Conservation (phyloP, 2,797 vertebrate genomes). For the Anguilla anguilla region DNA sequence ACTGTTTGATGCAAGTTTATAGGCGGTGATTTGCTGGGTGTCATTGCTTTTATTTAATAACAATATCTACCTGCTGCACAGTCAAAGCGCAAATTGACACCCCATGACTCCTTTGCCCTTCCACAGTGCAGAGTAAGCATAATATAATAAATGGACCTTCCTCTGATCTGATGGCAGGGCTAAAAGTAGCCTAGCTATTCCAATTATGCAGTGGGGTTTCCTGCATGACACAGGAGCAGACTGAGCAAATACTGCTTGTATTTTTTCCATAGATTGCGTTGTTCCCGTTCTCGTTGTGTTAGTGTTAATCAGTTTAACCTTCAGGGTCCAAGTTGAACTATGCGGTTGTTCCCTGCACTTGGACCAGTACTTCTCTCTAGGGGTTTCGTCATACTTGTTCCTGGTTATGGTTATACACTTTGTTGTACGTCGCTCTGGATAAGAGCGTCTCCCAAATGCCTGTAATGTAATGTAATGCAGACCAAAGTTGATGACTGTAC, state of each 20-base stretch:
- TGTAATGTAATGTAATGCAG: too few species aligned
- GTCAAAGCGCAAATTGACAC: neutral
- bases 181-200: neutral
- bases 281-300: too few species aligned
- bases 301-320: too few species aligned
- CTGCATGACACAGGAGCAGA: neutral
- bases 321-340: too few species aligned
- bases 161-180: neutral
- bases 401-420: too few species aligned
- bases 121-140: neutral
- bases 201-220: neutral
- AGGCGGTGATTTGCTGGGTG: neutral
- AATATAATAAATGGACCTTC: neutral
- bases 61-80: neutral
- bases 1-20: constrained; percentile 6
- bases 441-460: too few species aligned
- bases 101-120: constrained; percentile 2
- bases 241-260: too few species aligned
- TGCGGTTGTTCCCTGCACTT: too few species aligned
- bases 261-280: too few species aligned
- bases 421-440: too few species aligned
- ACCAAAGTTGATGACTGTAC: neutral
- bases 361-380: too few species aligned
- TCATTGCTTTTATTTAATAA: constrained; percentile 14
- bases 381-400: too few species aligned